Percentiles rank a stretch among this genome's conserved stretches.
Conservation (phyloP, 2,113 vertebrate genomes). For the Tragelaphus scriptus region DNA sequence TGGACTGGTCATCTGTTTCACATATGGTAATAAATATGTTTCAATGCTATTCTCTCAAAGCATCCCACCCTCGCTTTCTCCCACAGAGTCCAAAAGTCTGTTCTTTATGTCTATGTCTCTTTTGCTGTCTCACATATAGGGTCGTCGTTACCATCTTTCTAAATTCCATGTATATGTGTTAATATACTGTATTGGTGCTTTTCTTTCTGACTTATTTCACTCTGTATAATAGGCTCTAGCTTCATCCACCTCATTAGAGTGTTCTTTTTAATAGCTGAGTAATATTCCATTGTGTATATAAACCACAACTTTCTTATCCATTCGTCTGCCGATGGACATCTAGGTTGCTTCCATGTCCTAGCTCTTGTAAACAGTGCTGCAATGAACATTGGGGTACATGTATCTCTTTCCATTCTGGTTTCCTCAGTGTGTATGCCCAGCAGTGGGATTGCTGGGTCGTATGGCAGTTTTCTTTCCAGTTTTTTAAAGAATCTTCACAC, state of each 20-base stretch:
- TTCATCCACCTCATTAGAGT: background rate
- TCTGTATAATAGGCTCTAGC: background rate
- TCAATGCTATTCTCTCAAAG: background rate
- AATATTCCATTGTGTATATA: background rate
- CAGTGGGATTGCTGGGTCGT: background rate
- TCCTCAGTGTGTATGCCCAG: background rate
- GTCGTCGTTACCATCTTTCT: accelerated
- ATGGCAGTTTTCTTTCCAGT: background rate
- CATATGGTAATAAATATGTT: background rate
- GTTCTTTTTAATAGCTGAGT: background rate
- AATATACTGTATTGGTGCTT: background rate
- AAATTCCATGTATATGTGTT: background rate
- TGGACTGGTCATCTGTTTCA: background rate
- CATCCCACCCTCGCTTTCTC: background rate
- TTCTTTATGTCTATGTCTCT: background rate
- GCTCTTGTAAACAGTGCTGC: background rate
- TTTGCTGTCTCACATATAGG: background rate
- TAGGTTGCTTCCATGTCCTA: background rate
- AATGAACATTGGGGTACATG: background rate
- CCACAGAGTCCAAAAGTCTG: background rate
- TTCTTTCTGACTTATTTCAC: background rate
- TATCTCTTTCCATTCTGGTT: background rate
- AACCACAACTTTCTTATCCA: background rate
- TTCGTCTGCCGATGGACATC: accelerated
- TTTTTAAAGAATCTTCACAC: background rate